Evolutionary conservation across 2,888 invertebrate genomes (phyloP).

Genomic region (Seladonia tumulorum): DNA sequence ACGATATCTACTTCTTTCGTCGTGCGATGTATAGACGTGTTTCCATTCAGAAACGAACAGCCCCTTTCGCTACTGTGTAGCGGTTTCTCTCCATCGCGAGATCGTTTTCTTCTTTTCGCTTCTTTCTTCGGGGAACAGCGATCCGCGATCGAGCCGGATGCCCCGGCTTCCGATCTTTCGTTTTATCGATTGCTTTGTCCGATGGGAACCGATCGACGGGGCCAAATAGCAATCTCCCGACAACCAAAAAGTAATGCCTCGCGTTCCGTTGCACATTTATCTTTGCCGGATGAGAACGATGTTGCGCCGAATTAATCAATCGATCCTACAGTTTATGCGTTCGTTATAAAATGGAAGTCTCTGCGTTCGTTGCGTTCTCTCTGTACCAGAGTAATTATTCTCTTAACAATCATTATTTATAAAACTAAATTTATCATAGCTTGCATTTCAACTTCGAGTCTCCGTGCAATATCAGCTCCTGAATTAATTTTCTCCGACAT

Average conservation of each 20-base stretch:
- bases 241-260: neutral
- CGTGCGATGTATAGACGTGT: conserved; percentile 30
- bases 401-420: too few species aligned
- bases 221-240: neutral
- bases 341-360: too few species aligned
- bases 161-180: neutral
- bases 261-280: neutral
- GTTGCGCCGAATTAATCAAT: neutral
- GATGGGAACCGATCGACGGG: neutral
- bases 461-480: too few species aligned
- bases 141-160: conserved; percentile 4
- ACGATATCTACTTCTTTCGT: conserved; percentile 43
- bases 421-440: too few species aligned
- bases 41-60: conserved; percentile 44
- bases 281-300: neutral
- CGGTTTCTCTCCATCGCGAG: conserved; percentile 3
- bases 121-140: neutral
- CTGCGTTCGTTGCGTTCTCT: too few species aligned
- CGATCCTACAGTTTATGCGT: neutral
- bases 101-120: neutral
- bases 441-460: too few species aligned
- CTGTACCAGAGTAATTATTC: too few species aligned
- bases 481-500: too few species aligned
- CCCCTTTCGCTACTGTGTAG: conserved; percentile 38
- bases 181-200: neutral